These are phyloP conservation scores for Proteles cristata DNA, from an alignment of 2,113 vertebrate genomes.

Conservation along the genomic window DNA sequence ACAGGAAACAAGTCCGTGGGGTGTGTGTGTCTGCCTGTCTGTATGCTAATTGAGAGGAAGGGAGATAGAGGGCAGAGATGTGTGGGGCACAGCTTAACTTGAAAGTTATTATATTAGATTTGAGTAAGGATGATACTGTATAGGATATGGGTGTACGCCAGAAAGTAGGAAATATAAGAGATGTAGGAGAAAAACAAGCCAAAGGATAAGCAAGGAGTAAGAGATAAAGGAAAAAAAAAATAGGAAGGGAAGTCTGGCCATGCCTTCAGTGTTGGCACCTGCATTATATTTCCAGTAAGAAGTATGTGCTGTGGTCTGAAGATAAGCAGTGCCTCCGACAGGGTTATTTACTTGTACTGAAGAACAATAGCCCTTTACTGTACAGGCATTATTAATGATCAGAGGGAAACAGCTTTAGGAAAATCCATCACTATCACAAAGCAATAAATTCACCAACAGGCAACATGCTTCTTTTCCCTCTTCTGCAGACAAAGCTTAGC, in stretches of 20 bases:
- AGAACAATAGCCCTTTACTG: slow-evolving; percentile 74
- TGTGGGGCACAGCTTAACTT: background rate
- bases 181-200: background rate
- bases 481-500: background rate
- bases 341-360: slow-evolving; percentile 60
- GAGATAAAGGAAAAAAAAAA: slow-evolving; percentile 55
- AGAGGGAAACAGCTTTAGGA: slow-evolving; percentile 75
- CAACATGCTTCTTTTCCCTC: background rate
- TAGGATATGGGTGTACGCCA: background rate
- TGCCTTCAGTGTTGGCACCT: slow-evolving; percentile 65
- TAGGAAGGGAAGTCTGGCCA: slow-evolving; percentile 40
- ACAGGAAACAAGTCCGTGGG: background rate
- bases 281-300: slow-evolving; percentile 70
- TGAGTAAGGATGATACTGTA: background rate
- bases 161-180: background rate
- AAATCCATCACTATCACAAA: slow-evolving; percentile 70
- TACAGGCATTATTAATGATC: slow-evolving; percentile 67
- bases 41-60: background rate
- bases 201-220: slow-evolving; percentile 44
- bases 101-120: background rate
- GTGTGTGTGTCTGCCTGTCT: background rate
- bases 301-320: slow-evolving; percentile 58
- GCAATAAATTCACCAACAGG: slow-evolving; percentile 37
- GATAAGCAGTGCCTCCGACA: slow-evolving; percentile 62
- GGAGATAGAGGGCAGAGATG: background rate